These are phyloP conservation scores for Craterocephalus amniculus DNA, from an alignment of 2,797 vertebrate species.

Conservation along the genomic window DNA sequence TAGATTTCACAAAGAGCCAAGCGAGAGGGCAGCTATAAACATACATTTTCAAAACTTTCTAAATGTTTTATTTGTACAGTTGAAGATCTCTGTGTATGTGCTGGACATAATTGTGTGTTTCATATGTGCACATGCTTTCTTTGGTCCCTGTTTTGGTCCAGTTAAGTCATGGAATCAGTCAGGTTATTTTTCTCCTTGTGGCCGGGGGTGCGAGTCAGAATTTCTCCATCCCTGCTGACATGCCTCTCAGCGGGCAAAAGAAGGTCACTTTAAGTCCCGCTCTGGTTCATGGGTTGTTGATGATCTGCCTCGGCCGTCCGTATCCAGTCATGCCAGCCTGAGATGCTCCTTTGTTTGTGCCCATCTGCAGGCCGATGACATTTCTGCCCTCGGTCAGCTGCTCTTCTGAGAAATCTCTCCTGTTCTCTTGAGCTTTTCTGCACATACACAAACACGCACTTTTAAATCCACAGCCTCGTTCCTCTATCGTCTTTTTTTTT, in stretches of 20 bases:
- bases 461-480: conserved; percentile 26
- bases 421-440: conserved; percentile 96
- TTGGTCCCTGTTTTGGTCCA: conserved; percentile 72
- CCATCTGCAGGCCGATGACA: conserved; percentile 97
- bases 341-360: conserved; percentile 92
- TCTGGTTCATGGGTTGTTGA: conserved; percentile 75
- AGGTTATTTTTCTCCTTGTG: conserved; percentile 51
- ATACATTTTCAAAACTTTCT: not conserved
- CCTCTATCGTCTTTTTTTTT: conserved; percentile 21
- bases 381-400: conserved; percentile 92
- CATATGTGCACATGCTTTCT: conserved; percentile 40
- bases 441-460: conserved; percentile 36
- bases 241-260: conserved; percentile 34
- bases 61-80: conserved; percentile 19
- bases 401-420: conserved; percentile 91
- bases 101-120: conserved; percentile 16
- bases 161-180: conserved; percentile 59
- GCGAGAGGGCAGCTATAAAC: not conserved
- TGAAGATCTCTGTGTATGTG: conserved; percentile 15
- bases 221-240: conserved; percentile 46
- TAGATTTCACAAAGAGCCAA: conserved; percentile 17
- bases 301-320: conserved; percentile 92
- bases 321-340: conserved; percentile 96
- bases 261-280: conserved; percentile 2
- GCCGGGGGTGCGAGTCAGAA: conserved; percentile 42